Percentiles rank a stretch among this genome's conserved stretches.
Conservation (phyloP, 1,140 invertebrate species). For the Drosophila sp. region DNA sequence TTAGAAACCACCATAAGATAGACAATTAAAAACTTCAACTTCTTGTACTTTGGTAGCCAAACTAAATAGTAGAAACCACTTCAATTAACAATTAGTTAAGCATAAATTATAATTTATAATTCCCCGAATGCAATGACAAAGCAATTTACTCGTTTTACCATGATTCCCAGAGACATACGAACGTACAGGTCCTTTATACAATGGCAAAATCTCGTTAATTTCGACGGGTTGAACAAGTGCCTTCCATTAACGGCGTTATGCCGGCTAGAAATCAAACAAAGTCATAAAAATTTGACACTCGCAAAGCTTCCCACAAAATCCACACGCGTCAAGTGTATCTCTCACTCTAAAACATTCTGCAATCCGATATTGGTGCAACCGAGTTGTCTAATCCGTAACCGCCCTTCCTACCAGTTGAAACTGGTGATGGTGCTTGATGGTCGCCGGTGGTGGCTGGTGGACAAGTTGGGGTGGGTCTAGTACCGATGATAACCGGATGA, state of each 20-base stretch:
- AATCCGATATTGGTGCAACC: conserved; percentile 70
- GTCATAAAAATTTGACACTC: conserved; percentile 80
- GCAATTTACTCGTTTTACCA: conserved; percentile 26
- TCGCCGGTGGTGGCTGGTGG: conserved; percentile 37
- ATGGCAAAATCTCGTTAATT: conserved; percentile 60
- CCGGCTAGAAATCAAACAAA: conserved; percentile 74
- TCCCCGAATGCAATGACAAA: conserved; percentile 14
- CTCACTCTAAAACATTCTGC: conserved; percentile 29
- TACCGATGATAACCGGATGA: conserved; percentile 31
- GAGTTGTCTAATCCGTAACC: conserved; percentile 16
- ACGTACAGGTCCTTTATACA: conserved; percentile 17
- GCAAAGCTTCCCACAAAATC: conserved; percentile 63
- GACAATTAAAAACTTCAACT: too few relatives aligned
- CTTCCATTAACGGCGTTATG: conserved; percentile 71
- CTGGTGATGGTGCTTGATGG: conserved; percentile 26
- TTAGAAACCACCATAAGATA: too few relatives aligned
- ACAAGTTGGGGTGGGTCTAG: conserved; percentile 19
- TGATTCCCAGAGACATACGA: conserved; percentile 20
- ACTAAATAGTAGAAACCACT: neutral
- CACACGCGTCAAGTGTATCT: conserved; percentile 60
- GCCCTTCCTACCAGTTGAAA: conserved; percentile 12
- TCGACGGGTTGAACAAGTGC: conserved; percentile 66
- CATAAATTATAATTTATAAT: conserved; percentile 8
- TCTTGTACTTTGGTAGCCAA: too few relatives aligned
- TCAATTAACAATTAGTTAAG: neutral